Conservation (phyloP, 1,140 invertebrate genomes). For the Euglossa dilemma region DNA sequence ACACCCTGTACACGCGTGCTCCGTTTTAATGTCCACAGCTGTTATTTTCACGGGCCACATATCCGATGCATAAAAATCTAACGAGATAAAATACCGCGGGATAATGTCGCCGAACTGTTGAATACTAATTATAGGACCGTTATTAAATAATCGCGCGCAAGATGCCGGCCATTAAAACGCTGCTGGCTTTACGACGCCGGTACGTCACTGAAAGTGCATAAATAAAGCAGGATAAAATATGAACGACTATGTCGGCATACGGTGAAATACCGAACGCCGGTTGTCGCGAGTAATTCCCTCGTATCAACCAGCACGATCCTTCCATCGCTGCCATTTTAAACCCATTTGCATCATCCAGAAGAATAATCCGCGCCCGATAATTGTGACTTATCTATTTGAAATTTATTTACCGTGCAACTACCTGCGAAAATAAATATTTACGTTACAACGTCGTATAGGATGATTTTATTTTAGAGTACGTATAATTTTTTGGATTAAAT, state of each 20-base stretch:
- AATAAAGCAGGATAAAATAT: conserved; percentile 44
- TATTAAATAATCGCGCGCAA: conserved; percentile 58
- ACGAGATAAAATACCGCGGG: conserved; percentile 40
- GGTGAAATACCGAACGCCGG: not conserved
- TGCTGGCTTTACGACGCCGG: conserved; percentile 46
- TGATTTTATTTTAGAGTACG: too few species aligned
- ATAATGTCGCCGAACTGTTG: conserved; percentile 49
- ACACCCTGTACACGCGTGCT: too few species aligned
- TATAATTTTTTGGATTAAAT: too few species aligned
- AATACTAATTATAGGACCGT: conserved; percentile 55
- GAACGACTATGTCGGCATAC: too few species aligned
- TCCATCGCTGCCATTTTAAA: not conserved
- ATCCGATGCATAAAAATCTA: conserved; percentile 36
- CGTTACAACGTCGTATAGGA: too few species aligned
- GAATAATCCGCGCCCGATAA: too few species aligned
- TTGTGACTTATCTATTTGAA: too few species aligned
- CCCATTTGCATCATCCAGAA: too few species aligned
- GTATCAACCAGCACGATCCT: not conserved
- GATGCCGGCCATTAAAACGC: conserved; percentile 12
- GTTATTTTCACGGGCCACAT: not conserved
- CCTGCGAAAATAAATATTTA: too few species aligned
- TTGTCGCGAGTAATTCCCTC: not conserved
- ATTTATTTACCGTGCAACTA: too few species aligned
- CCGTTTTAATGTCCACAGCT: too few species aligned
- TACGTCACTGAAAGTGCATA: conserved; percentile 39